A percentile compares a stretch with the other conserved stretches of the same genome.
These are phyloP conservation scores for Scaptodrosophila latifasciaeformis DNA, from an alignment of 2,888 invertebrate species.

Conservation along the genomic window DNA sequence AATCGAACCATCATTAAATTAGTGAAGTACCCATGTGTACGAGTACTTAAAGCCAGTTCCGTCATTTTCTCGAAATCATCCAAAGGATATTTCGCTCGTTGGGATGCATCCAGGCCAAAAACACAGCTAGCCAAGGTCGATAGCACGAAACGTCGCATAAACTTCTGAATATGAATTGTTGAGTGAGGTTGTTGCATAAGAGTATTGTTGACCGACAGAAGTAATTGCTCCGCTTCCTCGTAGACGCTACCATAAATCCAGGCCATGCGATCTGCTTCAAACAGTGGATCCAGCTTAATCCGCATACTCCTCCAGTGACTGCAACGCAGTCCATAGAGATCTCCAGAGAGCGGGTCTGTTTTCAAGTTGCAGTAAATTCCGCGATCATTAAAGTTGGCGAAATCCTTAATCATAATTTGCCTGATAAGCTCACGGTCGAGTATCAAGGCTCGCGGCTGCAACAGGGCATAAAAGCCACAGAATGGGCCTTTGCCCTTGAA, in stretches of 20 bases:
- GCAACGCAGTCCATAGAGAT: slow-evolving; percentile 74
- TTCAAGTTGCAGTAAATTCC: slow-evolving; percentile 71
- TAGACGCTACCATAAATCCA: slow-evolving; percentile 57
- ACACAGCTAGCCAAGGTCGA: slow-evolving; percentile 60
- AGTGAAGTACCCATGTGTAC: slow-evolving; percentile 52
- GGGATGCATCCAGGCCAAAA: slow-evolving; percentile 54
- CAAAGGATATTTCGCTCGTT: slow-evolving; percentile 50
- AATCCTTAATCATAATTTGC: slow-evolving; percentile 72
- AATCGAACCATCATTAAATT: slow-evolving; percentile 59
- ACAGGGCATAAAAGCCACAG: slow-evolving; percentile 68
- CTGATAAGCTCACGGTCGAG: slow-evolving; percentile 71
- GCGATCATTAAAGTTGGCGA: slow-evolving; percentile 72
- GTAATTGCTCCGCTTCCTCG: slow-evolving; percentile 47
- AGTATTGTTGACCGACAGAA: slow-evolving; percentile 43
- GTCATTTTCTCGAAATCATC: slow-evolving; percentile 67
- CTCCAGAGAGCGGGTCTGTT: slow-evolving; percentile 74
- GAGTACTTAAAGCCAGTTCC: slow-evolving; percentile 54
- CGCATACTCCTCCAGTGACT: slow-evolving; percentile 74
- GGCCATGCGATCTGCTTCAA: slow-evolving; percentile 70
- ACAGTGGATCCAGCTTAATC: slow-evolving; percentile 71
- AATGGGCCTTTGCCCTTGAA: slow-evolving; percentile 69
- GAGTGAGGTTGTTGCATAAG: slow-evolving; percentile 55
- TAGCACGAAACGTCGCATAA: slow-evolving; percentile 63
- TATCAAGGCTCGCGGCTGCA: slow-evolving; percentile 63
- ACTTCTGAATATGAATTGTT: slow-evolving; percentile 54